Base-by-base conservation (phyloP, 2,797 vertebrate genomes). In the Myotis myotis region DNA sequence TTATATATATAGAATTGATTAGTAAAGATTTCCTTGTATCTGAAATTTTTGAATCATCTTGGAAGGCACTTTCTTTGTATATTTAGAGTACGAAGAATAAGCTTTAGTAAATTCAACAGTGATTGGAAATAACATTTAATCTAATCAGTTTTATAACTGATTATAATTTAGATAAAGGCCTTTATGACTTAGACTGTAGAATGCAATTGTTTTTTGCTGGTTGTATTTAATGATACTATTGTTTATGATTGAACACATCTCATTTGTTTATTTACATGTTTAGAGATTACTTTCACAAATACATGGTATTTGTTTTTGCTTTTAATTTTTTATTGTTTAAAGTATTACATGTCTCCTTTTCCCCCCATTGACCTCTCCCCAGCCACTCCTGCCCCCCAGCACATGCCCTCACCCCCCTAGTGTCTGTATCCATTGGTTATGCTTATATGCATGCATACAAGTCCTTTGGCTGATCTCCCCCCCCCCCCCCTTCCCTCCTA, bases 101-200 rank as follows among this genome's bases (percentile, higher is more conserved):
- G 20, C 7, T 36, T 94, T 76, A 79, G 20, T 80, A 72, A 86
- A 87, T 79, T 92, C n/a, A 71, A 66, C 38, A 93, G 19, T 89
- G 93, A 92, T 86, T 94, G 47, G 23, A 85, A 94, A 66, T 87
- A 87, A 85, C n/a, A 89, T 95, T 88, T 70, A 79, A 68, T 83
- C 20, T 83, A 57, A 47, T 66, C 72, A 41, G 8, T 74, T 82
- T 7, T 87, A 4, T 75, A 68, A 78, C 55, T 51, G n/a, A n/a
- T 71, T 78, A 79, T 55, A 66, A 30, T 83, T 76, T 89, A 12
- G 17, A 75, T 60, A 87, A 92, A 92, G 74, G 20, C 41, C 25
- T 53, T 81, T 76, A 30, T 89, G 19, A 60, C 12, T 82, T 82
- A 55, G 13, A 66, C 78, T 75, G 30, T 88, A 44, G 53, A 82